Conservation (phyloP, 2,888 invertebrate genomes). For the Tetrapedia diversipes region DNA sequence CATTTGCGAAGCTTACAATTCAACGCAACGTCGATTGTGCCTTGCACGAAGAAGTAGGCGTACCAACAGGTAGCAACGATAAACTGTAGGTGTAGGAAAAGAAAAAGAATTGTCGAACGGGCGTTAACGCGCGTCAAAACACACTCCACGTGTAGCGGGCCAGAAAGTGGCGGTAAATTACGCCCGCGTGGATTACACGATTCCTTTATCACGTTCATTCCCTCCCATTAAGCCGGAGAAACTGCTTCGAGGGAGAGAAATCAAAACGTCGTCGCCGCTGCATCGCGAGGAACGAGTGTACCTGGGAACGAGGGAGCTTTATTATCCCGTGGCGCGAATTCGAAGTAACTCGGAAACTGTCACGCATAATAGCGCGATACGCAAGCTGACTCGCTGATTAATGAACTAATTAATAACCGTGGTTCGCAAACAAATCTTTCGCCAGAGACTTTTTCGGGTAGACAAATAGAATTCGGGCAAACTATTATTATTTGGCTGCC, state of each 20-base stretch:
- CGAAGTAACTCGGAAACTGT: slow-evolving; percentile 24
- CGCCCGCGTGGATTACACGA: neutral
- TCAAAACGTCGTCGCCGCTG: neutral
- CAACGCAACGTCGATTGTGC: too few species aligned
- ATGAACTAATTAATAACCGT: slow-evolving; percentile 7
- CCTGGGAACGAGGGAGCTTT: slow-evolving; percentile 30
- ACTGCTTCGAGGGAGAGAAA: neutral
- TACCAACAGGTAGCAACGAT: too few species aligned
- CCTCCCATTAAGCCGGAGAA: neutral
- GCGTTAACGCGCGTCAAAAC: too few species aligned
- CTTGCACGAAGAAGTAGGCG: too few species aligned
- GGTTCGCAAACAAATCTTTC: too few species aligned
- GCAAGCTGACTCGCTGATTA: slow-evolving; percentile 21
- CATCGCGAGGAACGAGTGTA: slow-evolving; percentile 27
- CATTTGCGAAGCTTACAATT: too few species aligned
- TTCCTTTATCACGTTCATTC: neutral
- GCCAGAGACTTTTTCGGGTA: too few species aligned
- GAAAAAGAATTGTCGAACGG: too few species aligned
- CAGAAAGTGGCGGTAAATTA: neutral
- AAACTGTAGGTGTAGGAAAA: too few species aligned
- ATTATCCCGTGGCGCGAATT: slow-evolving; percentile 22
- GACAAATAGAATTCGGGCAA: too few species aligned
- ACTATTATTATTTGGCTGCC: too few species aligned
- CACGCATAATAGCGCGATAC: slow-evolving; percentile 29
- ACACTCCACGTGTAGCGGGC: too few species aligned